Percentiles rank a stretch among this genome's conserved stretches.
Evolutionary conservation across 2,797 vertebrate species (phyloP).

Genomic region (Agapornis canus): DNA sequence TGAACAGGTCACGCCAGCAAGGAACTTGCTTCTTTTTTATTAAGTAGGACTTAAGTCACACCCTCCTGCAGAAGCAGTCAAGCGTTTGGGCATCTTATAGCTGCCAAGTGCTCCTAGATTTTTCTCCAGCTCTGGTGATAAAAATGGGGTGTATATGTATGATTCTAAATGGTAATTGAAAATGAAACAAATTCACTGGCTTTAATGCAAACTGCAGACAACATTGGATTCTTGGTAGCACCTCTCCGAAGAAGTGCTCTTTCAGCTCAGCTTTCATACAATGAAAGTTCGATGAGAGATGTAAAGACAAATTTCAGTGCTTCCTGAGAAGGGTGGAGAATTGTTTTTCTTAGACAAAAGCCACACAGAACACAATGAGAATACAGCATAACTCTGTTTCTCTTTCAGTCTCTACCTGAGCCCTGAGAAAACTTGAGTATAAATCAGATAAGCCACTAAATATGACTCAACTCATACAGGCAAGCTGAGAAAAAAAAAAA

Average conservation of each 20-base stretch:
- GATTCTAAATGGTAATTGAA: not conserved
- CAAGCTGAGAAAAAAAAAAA: not conserved
- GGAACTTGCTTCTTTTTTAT: not conserved
- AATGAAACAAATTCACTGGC: not conserved
- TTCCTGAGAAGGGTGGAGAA: conserved; percentile 59
- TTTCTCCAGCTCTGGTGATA: not conserved
- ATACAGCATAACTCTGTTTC: not conserved
- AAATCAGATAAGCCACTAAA: not conserved
- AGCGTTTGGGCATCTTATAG: not conserved
- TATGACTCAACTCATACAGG: conserved; percentile 28
- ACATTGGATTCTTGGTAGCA: not conserved
- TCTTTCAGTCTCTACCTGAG: not conserved
- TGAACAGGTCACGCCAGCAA: not conserved
- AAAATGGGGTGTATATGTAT: not conserved
- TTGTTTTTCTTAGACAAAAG: conserved; percentile 60
- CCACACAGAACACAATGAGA: conserved; percentile 7
- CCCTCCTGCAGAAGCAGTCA: not conserved
- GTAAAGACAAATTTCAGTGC: conserved; percentile 51
- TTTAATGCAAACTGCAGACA: not conserved
- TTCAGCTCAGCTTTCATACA: conserved; percentile 20
- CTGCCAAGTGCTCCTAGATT: not conserved
- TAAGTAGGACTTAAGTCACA: not conserved
- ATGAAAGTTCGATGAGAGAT: conserved; percentile 60
- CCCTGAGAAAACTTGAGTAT: conserved; percentile 33
- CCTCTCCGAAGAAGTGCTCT: conserved; percentile 29